Evolutionary conservation across 2,797 vertebrate genomes (phyloP), one percentile per base, ranked within the genome.

Genomic region (Loriculus beryllinus): DNA sequence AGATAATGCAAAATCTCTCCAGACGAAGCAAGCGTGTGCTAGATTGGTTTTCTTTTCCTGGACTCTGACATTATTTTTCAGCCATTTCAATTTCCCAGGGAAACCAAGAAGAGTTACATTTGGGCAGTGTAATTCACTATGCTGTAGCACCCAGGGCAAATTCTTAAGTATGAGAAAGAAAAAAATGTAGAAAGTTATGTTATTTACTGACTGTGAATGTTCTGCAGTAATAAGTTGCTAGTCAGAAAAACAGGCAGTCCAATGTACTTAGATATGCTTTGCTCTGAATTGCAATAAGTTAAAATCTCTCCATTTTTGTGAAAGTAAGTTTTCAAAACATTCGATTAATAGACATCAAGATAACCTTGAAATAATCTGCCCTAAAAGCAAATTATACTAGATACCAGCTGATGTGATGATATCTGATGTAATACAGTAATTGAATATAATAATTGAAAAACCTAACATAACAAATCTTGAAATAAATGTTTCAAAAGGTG

Each of bases 11-110:
- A 81, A 90, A 82, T 84, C 91, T 92, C 77, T 90, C 35, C 91
- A 85, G 92, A 88, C 13, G 20, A 84, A 92, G 70, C 74, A 94
- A 82, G 88, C 94, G 12, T 80, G 45, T 49, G 81, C 54, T 74
- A 80, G 57, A 94, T 93, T 80, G 87, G 85, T 86, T 97, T 95
- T 93, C 86, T 92, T 93, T 86, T 90, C 64, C 70, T 93, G 88
- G 94, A 96, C 90, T 92, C 77, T 94, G 90, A 91, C 92, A 57
- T 95, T 96, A 92, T 92, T 95, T 96, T 96, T 64, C 70, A 90
- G 63, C 91, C 35, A 76, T 93, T 97, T 94, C 85, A 90, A 82
- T 95, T 96, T 95, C 82, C 77, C 81, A 70, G 78, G 60, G 88
- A 96, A 96, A 90, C 87, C 88, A 92, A 33, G 80, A 45, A 90